phyloP scores from a whole-genome alignment of 2,888 invertebrate genomes.

The Anthrax anthrax region DNA sequence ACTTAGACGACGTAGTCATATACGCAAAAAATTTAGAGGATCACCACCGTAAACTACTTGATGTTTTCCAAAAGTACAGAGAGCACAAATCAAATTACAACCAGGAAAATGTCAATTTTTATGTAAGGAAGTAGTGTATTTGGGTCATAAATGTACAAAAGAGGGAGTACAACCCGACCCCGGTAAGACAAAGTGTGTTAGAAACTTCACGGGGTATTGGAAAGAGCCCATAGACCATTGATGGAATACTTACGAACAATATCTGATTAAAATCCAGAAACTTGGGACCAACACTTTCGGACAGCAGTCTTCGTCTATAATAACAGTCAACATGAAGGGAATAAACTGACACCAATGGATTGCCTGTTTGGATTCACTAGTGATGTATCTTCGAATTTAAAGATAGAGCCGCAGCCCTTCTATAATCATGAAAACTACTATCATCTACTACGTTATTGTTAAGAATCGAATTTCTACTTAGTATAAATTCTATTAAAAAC shows the following conservation, averaged over 20 bases:
- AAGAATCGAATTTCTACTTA: too few relatives aligned
- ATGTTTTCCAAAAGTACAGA: constrained; percentile 14
- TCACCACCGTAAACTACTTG: constrained; percentile 13
- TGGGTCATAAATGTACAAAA: constrained; percentile 19
- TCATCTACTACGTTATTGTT: not conserved
- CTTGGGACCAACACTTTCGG: constrained; percentile 9
- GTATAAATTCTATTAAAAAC: too few relatives aligned
- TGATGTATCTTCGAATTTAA: not conserved
- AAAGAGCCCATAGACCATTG: constrained; percentile 6
- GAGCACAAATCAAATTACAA: constrained; percentile 16
- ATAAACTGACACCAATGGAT: constrained; percentile 7
- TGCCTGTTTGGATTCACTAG: too few relatives aligned
- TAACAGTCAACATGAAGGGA: constrained; percentile 1
- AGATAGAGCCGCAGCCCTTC: not conserved
- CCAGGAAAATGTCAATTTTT: constrained; percentile 17
- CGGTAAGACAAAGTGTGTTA: not conserved
- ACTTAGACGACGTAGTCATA: constrained; percentile 6
- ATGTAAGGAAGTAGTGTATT: constrained; percentile 10
- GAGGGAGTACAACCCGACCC: constrained; percentile 7
- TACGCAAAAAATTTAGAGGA: constrained; percentile 16
- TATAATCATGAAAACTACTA: constrained; percentile 4
- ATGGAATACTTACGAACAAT: constrained; percentile 5
- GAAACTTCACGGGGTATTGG: not conserved
- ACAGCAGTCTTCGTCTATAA: constrained; percentile 7
- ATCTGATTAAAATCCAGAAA: constrained; percentile 2